Evolutionary conservation across 1,140 invertebrate species (phyloP), one percentile per base, ranked within the genome.

Genomic region (Anoplophora glabripennis): DNA sequence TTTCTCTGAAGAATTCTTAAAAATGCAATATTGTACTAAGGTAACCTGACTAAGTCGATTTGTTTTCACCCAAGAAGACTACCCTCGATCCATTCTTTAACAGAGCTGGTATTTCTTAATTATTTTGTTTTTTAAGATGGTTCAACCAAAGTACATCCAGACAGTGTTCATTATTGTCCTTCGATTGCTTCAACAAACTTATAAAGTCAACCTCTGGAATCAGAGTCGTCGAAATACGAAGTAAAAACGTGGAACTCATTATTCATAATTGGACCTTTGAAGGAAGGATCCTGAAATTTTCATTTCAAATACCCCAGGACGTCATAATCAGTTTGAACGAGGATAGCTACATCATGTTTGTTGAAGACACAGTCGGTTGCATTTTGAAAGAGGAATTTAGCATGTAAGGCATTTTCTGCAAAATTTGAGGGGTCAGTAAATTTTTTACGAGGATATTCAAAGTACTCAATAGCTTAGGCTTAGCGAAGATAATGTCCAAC

Each of bases 211-310:
- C 79, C 18, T 77, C 76, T 64, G 87, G 87, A n/a, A 78, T 90
- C 44, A 77, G 84, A 62, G 81, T 89, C 37, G 79, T 89, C 34
- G 87, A 90, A 78, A 77, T 90, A 38, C 76, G 87, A 62, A 81
- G 82, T 59, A 79, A 81, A 38, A 77, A 81, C 28, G 81, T 82
- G 57, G 81, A 82, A 40, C 76, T 81, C 73, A 84, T 87, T 21
- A 74, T 86, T 58, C 78, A 83, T 66, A 83, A 83, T 56, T 88
- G 87, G 81, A 83, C 86, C 68, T 89, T 88, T 68, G 77, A 77
- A 9, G 78, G 80, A 53, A 70, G 72, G 46, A 72, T 79, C 37
- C 76, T 79, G 17, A 81, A 82, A 73, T 80, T 80, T 66, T 77
- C 78, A 66, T 84, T 84, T 69, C 74, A 81, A 65, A 69, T 85